Evolutionary conservation across 1,140 invertebrate species (phyloP).

Genomic region (Tribolium madens): DNA sequence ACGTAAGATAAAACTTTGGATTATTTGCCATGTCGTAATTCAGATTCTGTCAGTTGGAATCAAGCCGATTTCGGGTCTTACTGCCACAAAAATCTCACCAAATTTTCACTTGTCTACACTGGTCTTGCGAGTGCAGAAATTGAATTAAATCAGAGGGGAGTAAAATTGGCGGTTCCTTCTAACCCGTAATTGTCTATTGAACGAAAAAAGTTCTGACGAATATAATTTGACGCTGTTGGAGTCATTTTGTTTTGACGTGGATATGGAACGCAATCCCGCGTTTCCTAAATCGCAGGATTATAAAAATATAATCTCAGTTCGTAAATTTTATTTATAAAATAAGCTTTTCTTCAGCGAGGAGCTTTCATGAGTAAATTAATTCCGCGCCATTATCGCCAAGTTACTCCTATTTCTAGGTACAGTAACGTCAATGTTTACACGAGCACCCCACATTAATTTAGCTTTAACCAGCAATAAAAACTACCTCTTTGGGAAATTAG

Average conservation of each 20-base stretch:
- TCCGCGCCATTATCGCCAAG: not conserved
- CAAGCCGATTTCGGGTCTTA: not conserved
- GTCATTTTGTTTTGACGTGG: constrained; percentile 1
- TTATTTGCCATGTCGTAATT: constrained; percentile 32
- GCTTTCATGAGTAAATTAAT: constrained; percentile 8
- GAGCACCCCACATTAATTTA: constrained; percentile 25
- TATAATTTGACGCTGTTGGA: not conserved
- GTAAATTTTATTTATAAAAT: not conserved
- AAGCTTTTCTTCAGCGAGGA: not conserved
- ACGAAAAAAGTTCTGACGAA: not conserved
- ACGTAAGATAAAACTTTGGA: constrained; percentile 6
- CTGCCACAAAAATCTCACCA: not conserved
- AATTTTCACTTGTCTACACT: not conserved
- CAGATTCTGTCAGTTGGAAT: not conserved
- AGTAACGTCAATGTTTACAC: constrained; percentile 11
- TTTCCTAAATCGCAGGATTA: not conserved
- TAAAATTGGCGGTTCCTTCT: not conserved
- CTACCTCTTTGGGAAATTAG: constrained; percentile 22
- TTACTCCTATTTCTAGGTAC: constrained; percentile 12
- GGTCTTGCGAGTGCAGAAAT: too few species aligned
- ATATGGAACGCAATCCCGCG: not conserved
- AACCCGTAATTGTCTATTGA: not conserved
- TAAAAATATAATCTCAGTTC: not conserved
- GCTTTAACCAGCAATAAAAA: not conserved
- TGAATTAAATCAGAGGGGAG: too few species aligned